Evolutionary conservation across 1,140 invertebrate genomes (phyloP).

Genomic region (Proctacanthus coquilletti): DNA sequence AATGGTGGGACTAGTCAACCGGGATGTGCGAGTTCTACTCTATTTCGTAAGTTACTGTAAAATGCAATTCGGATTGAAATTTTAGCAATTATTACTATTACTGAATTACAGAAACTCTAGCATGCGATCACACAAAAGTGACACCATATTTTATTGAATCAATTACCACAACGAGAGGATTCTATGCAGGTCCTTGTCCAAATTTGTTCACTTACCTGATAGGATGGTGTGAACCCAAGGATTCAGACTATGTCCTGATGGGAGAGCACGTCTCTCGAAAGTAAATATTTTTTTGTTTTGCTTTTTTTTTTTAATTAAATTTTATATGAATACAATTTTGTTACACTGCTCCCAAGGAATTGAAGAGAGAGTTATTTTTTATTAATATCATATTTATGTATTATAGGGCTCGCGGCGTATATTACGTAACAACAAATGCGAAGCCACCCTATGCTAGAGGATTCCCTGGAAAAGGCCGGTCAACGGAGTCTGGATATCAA

Average conservation of each 20-base stretch:
- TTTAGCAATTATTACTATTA: too few relatives aligned
- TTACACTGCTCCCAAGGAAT: not conserved
- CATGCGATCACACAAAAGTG: conserved; percentile 76
- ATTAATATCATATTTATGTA: conserved; percentile 5
- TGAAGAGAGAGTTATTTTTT: not conserved
- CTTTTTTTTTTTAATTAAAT: not conserved
- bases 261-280: conserved; percentile 59
- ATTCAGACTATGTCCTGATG: conserved; percentile 64
- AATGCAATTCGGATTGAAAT: too few relatives aligned
- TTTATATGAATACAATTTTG: too few relatives aligned
- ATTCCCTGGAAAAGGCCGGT: conserved; percentile 45
- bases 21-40: conserved; percentile 56
- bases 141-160: conserved; percentile 78
- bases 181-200: conserved; percentile 67
- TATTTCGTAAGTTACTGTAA: conserved; percentile 60
- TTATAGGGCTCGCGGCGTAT: conserved; percentile 60
- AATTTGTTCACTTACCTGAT: conserved; percentile 64
- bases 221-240: conserved; percentile 60
- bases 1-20: conserved; percentile 80
- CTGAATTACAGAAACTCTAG: conserved; percentile 62
- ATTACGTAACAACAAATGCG: conserved; percentile 73
- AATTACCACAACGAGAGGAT: conserved; percentile 57
- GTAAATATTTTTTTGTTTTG: conserved; percentile 30
- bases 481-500: too few relatives aligned
- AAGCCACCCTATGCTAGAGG: conserved; percentile 66